Base-by-base conservation (phyloP, 1,140 invertebrate genomes). In the Homarus americanus region DNA sequence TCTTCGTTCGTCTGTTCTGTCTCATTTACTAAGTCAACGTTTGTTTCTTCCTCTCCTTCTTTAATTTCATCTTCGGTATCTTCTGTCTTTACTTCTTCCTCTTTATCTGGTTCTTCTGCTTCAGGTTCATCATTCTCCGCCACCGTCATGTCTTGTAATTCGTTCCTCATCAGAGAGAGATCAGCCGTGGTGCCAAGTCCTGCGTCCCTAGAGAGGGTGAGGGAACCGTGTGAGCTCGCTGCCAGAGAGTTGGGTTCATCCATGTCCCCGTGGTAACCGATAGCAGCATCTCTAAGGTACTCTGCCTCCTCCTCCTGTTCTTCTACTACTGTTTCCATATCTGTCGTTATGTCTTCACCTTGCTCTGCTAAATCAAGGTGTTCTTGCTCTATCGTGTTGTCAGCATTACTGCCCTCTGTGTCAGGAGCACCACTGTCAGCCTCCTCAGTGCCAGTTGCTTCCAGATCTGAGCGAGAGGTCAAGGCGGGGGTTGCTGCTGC, bases 211-310 rank as follows among this genome's bases (percentile, higher is more conserved):
- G 73, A 79, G 32, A 28, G 75, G 1, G 20, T 49, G 2, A 87
- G 44, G n/a, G 76, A 58, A 10, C 36, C 75, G 15, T 66, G 85
- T 20, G 40, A 79, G 12, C 85, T 87, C 2, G 85, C 53, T 24
- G 85, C 85, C 32, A 87, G 53, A 17, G 85, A 87, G 49, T 63
- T 69, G 5, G 85, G 85, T 28, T 87, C 85, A 36, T 87, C 75
- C 85, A 87, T 87, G 41, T 87, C 85, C 2, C 85, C 85, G 7
- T 78, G 75, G 34, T 87, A 87, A 32, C 85, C 85, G 20, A 53
- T 41, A 0, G n/a, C 49, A 17, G 79, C 85, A 4, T 76, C 44
- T 24, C 40, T 73, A 20, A 38, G 15, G 32, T 49, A 7, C 4
- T 53, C 32, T 9, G 9, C 66, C 9, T 20, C 20, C 15, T 17